Base-by-base conservation (phyloP, 2,113 vertebrate species). In the Empidonax alnorum region DNA sequence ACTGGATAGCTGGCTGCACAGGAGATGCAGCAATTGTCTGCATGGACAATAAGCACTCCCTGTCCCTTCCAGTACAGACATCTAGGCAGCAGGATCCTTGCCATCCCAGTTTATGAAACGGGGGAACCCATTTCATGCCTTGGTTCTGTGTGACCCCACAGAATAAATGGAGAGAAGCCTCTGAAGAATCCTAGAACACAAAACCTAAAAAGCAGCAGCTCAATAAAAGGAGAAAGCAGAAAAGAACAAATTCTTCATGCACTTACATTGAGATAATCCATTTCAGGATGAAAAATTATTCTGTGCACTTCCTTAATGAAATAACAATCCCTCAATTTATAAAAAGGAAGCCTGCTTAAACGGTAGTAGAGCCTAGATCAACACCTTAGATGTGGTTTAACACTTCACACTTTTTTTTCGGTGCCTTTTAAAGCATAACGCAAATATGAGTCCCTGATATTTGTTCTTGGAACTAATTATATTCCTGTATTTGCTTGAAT, bases 401-500 rank as follows among this genome's bases (percentile, higher is more conserved):
- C 58, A 89, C 10, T 62, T 90, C 3, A 42, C 42, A 52, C 37
- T 87, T 92, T 84, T 89, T 41, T 80, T 91, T 87, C 8, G 0
- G 28, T 73, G 46, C 55, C 72, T 83, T 87, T 85, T 76, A 81
- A 96, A 94, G 66, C 21, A 14, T 65, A 83, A 80, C 35, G 91
- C 78, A 94, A 89, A 86, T 39, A 88, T 6, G 1, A 90, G 47
- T 66, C 23, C 44, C 37, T 75, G 44, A 53, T 82, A 84, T 37
- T 91, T 87, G 35, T 41, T 90, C 58, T 78, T 66, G 42, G n/a
- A 82, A 86, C 35, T 78, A 90, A 89, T 76, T 35, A 27, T 76
- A 73, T 69, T 85, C 79, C 63, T 73, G 16, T 72, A 72, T 91
- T 90, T 89, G 52, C 83, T 59, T 93, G 84, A 88, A 69, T 61